phyloP scores from a whole-genome alignment of 35 echinoderm and acorn worm species.

The Eucidaris tribuloides region DNA sequence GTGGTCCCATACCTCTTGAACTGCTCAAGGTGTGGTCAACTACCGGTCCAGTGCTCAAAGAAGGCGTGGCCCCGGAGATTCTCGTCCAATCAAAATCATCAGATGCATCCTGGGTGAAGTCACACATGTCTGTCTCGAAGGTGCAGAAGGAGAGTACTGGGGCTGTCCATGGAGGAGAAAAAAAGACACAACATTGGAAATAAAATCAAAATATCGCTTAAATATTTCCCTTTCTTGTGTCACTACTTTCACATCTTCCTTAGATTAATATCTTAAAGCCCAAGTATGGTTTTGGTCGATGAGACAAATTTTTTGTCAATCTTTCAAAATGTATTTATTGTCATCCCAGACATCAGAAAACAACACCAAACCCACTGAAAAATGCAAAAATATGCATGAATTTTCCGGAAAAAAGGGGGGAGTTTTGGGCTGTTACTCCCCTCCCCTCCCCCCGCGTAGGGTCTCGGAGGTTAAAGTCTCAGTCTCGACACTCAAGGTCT shows the following conservation, averaged over 20 bases:
- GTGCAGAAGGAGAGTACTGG: conserved; percentile 42
- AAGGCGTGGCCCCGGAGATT: conserved; percentile 28
- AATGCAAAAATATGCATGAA: background rate
- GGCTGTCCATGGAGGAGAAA: background rate
- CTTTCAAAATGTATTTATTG: too few species aligned
- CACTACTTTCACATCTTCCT: background rate
- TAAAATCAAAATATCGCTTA: too few species aligned
- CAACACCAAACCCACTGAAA: too few species aligned
- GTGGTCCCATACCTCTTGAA: conserved; percentile 27
- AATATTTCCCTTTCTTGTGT: background rate
- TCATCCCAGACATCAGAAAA: too few species aligned
- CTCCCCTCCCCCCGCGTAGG: background rate
- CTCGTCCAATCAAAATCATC: conserved; percentile 74
- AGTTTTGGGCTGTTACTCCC: background rate
- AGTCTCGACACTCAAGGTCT: too few species aligned
- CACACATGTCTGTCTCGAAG: conserved; percentile 68
- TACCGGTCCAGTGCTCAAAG: conserved; percentile 41
- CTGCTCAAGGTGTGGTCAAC: conserved; percentile 47
- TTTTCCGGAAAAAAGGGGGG: background rate
- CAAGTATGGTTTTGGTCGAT: too few species aligned
- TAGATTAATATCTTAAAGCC: background rate
- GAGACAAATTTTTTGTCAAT: too few species aligned
- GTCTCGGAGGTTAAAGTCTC: too few species aligned
- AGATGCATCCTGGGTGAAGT: conserved; percentile 37
- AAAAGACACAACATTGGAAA: background rate